Evolutionary conservation across 2,888 invertebrate genomes (phyloP).

Genomic region (Megaustenia siamemsis): DNA sequence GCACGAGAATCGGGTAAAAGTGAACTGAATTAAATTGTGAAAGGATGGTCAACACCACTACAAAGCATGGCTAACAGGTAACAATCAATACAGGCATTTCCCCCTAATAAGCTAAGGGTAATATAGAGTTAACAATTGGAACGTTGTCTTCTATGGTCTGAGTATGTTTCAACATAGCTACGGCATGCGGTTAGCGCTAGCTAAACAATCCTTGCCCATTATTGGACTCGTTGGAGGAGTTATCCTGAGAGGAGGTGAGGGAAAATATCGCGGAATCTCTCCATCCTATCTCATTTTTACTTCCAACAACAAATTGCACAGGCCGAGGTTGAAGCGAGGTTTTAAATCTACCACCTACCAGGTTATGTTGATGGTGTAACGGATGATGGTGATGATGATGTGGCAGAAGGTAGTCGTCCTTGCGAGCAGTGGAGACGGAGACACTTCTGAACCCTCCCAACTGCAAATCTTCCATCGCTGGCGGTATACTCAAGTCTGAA

Average conservation of each 20-base stretch:
- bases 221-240: constrained; percentile 77
- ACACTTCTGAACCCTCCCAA: constrained; percentile 62
- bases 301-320: constrained; percentile 65
- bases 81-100: no score
- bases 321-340: constrained; percentile 82
- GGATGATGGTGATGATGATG: constrained; percentile 32
- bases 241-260: constrained; percentile 77
- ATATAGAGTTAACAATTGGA: no score
- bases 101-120: no score
- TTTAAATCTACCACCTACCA: constrained; percentile 47
- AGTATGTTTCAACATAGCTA: background rate
- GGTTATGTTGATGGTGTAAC: constrained; percentile 24
- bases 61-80: no score
- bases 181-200: constrained; percentile 65
- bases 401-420: constrained; percentile 34
- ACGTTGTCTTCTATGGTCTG: background rate
- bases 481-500: constrained; percentile 49
- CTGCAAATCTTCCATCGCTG: constrained; percentile 54
- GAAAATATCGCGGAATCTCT: constrained; percentile 87
- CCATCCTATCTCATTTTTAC: constrained; percentile 70
- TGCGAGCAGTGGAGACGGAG: constrained; percentile 2
- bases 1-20: no score
- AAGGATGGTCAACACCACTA: no score
- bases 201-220: constrained; percentile 81
- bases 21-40: no score